Base-by-base conservation (phyloP, 1,140 invertebrate genomes). In the Dendrolimus punctatus region DNA sequence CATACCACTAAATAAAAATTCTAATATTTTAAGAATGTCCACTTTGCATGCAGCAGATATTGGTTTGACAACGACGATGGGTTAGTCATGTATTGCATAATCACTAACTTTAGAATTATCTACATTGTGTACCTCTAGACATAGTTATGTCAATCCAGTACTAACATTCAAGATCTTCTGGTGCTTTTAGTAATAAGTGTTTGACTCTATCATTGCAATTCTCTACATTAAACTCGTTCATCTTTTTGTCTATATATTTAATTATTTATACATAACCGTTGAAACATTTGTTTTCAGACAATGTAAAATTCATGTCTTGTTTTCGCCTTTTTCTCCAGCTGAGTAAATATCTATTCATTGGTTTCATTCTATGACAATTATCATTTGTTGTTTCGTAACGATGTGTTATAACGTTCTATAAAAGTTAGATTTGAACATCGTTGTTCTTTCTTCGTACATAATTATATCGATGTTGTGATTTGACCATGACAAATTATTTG, bases 111-210 rank as follows among this genome's bases (percentile, higher is more conserved):
- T 57, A 52, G 42, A 53, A 62, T 49, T 36, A 57, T 54, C 39
- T 44, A 51, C 41, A 51, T 44, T 54, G 40, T 65, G 48, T 63
- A 54, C 55, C 39, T 50, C 54, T 60, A 57, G 55, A 52, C 56
- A 49, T 58, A 57, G 53, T 58, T 53, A 49, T 58, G 42, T 55
- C 55, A 51, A 57, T 53, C 52, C 62, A 53, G 60, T 67, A 68
- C 56, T 68, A 65, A 76, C 66, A 65, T 60, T 70, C 67, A 67
- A 69, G 68, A 77, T 76, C 62, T 77, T 77, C 75, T 82, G 81
- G 79, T 85, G 81, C 81, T 85, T 85, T 63, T 82, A 85, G 74
- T 62, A 60, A 57, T 82, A 82, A 80, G 81, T 73, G 62, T 71
- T 56, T 69, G 36, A 66, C 63, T 69, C 68, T 80, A 70, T 70